These are phyloP conservation scores for Cygnus olor DNA, from an alignment of 2,797 vertebrate genomes.

Conservation along the genomic window DNA sequence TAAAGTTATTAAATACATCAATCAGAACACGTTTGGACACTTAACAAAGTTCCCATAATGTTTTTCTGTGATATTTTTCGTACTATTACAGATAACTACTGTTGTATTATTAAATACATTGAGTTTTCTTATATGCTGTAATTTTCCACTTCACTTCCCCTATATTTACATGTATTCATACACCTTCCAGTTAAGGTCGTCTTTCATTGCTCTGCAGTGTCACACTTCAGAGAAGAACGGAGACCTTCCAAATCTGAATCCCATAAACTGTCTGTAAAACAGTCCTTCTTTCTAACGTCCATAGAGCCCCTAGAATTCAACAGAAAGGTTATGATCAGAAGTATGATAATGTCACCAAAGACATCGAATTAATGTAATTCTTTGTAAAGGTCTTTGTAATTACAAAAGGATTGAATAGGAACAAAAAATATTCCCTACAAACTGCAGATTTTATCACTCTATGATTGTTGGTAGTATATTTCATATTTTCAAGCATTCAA, in stretches of 20 bases:
- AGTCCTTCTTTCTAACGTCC: not conserved
- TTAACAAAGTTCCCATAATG: not conserved
- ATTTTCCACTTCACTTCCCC: not conserved
- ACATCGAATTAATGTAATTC: not conserved
- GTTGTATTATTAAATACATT: not conserved
- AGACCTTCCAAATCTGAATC: not conserved
- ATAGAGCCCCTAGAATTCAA: not conserved
- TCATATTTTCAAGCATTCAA: conserved; percentile 25
- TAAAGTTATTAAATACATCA: not conserved
- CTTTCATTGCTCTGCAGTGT: not conserved
- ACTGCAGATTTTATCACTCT: not conserved
- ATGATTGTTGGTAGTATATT: not conserved
- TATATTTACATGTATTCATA: not conserved
- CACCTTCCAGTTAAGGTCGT: not conserved
- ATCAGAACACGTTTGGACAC: not conserved
- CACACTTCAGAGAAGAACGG: not conserved
- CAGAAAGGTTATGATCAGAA: not conserved
- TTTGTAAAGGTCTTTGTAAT: conserved; percentile 24
- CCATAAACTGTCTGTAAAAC: not conserved
- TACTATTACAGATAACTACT: not conserved
- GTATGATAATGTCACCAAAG: not conserved
- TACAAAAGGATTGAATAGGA: not conserved
- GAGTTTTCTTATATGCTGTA: not conserved
- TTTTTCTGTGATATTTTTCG: not conserved
- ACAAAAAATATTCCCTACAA: not conserved